A percentile compares a stretch with the other conserved stretches of the same genome.
phyloP scores from a whole-genome alignment of 2,113 vertebrate species.

The Ifrita kowaldi region DNA sequence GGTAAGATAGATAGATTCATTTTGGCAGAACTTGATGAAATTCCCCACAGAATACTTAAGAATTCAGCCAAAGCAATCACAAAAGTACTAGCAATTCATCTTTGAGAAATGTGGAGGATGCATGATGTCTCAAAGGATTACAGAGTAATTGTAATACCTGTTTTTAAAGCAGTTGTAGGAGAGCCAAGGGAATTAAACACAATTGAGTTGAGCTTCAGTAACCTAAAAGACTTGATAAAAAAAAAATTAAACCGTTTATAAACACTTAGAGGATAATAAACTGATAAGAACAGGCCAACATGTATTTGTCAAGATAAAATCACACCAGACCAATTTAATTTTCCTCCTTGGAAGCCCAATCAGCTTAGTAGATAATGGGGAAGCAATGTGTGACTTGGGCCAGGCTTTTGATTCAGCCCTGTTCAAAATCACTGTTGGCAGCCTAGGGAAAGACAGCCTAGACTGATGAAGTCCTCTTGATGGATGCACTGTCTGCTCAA shows the following conservation, averaged over 20 bases:
- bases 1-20: background rate
- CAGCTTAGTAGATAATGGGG: background rate
- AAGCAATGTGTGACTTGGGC: background rate
- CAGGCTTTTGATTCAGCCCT: background rate
- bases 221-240: background rate
- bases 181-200: background rate
- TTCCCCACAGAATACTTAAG: background rate
- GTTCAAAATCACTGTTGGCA: background rate
- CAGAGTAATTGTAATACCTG: background rate
- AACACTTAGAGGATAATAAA: background rate
- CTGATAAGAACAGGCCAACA: background rate
- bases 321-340: background rate
- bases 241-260: background rate
- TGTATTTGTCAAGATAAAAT: constrained; percentile 9
- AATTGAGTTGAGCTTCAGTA: background rate
- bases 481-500: background rate
- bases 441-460: background rate
- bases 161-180: constrained; percentile 6
- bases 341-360: background rate
- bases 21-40: constrained; percentile 21
- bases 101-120: background rate
- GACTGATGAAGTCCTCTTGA: background rate
- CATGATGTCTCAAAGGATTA: background rate
- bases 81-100: constrained; percentile 17
- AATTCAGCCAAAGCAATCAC: constrained; percentile 20